Percentiles rank a stretch among this genome's conserved stretches.
Conservation (phyloP, 2,113 vertebrate species). For the Alectura lathami region DNA sequence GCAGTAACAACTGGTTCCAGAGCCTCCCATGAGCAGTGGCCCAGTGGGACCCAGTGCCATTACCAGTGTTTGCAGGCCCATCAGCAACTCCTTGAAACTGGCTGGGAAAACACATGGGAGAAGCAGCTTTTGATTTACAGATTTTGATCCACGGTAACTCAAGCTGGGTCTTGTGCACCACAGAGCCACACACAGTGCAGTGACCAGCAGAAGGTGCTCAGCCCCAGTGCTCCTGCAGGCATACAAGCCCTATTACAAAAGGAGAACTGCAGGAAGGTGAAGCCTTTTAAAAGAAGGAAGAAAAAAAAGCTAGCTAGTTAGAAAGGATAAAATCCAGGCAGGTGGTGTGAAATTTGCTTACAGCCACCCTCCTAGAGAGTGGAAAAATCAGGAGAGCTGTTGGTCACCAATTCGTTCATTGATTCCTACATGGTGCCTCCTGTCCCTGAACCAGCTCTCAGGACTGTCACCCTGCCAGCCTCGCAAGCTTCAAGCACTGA, state of each 20-base stretch:
- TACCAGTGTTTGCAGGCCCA: not conserved
- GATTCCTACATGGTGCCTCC: not conserved
- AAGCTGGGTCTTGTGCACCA: not conserved
- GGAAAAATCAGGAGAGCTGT: not conserved
- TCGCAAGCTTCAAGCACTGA: not conserved
- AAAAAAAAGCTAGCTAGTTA: not conserved
- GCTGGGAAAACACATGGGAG: not conserved
- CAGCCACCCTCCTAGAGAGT: not conserved
- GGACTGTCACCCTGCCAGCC: not conserved
- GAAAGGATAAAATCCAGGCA: not conserved
- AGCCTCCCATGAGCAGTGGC: not conserved
- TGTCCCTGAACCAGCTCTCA: not conserved
- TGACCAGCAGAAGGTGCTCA: not conserved
- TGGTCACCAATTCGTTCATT: not conserved
- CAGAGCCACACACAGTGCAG: rapidly evolving
- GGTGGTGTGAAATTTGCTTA: not conserved
- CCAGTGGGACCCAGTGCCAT: rapidly evolving
- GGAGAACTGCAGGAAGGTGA: not conserved
- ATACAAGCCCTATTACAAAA: not conserved
- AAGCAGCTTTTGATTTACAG: not conserved
- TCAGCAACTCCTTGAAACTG: not conserved
- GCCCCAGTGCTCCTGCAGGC: not conserved
- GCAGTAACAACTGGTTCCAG: not conserved
- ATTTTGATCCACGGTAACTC: not conserved
- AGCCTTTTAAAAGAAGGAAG: not conserved